Base-by-base conservation (phyloP, 2,797 vertebrate genomes). In the Hoplostethus mediterraneus region DNA sequence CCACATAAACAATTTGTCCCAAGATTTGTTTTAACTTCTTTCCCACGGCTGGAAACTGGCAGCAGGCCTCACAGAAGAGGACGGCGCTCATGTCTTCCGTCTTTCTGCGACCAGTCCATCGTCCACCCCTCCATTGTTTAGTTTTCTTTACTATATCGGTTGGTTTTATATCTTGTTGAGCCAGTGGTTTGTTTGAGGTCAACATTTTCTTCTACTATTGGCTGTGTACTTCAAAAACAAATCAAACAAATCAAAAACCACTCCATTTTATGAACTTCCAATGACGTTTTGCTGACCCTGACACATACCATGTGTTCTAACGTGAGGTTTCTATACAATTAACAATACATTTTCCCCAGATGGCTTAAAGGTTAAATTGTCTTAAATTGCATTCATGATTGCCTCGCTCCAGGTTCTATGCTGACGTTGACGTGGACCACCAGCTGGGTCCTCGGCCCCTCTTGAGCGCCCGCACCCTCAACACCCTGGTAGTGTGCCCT, bases 401-500 rank as follows among this genome's bases (percentile, higher is more conserved):
- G 16, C 31, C 53, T 52, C 40, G 58, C 21, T 79, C 2, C 86
- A 98, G 97, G 88, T 97, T 96, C 0, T 95, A 95, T 0, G 97
- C 97, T 0, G 97, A 98, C 0, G 97, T 99, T 9, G 96, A 99
- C 0, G 96, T 98, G 79, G 96, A 96, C 84, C 96, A 96, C 70
- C 96, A 96, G 85, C 83, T 95, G 60, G 82, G 95, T 0, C 90
- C 94, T 0, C 93, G 94, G 0, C 92, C 92, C 14, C 93, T 93
- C 7, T 89, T 94, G 1, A 94, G 94, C 1, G 93, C 93, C 6
- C 94, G 96, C 16, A 94, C 94, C 9, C 96, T 98, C 65, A 97
- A 96, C 76, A 97, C 97, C 0, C 81, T 99, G 82, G 96, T 97
- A 80, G 96, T 97, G 85, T 98, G 97, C 63, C 97, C 97, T 0